Evolutionary conservation across 2,113 vertebrate genomes (phyloP).

Genomic region (Maccullochella peelii): DNA sequence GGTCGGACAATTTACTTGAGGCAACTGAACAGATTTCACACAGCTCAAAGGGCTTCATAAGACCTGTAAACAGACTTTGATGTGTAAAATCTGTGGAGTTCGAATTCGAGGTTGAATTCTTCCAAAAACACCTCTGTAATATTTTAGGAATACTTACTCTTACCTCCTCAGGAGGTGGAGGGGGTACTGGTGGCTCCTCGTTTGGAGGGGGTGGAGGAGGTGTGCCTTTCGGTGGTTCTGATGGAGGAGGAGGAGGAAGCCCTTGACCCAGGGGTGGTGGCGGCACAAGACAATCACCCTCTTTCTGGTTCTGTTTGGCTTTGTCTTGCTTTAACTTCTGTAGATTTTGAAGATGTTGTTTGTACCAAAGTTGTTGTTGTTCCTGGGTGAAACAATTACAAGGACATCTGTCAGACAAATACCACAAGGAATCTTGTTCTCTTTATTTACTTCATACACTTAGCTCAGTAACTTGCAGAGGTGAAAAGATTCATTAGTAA

Average conservation of each 20-base stretch:
- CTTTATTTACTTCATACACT: not conserved
- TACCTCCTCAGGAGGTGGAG: constrained; percentile 87
- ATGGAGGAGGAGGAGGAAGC: constrained; percentile 79
- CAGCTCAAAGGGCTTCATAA: too few species aligned
- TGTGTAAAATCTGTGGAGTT: too few species aligned
- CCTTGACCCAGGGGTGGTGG: constrained; percentile 18
- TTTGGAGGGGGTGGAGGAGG: constrained; percentile 89
- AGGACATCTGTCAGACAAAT: not conserved
- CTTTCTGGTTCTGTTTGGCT: constrained; percentile 82
- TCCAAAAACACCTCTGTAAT: not conserved
- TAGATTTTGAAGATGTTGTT: constrained; percentile 94
- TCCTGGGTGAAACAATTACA: constrained; percentile 81
- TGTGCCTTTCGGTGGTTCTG: constrained; percentile 80
- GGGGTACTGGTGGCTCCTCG: constrained; percentile 87
- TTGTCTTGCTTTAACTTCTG: constrained; percentile 85
- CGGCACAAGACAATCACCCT: constrained; percentile 20
- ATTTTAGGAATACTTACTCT: constrained; percentile 48
- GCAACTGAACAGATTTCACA: too few species aligned
- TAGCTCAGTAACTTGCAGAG: not conserved
- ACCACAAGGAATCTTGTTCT: not conserved
- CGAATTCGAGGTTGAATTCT: not conserved
- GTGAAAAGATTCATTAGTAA: not conserved
- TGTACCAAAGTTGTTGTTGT: constrained; percentile 97
- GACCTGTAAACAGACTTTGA: too few species aligned
- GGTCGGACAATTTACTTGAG: not conserved